A percentile compares a stretch with the other conserved stretches of the same genome.
Evolutionary conservation across 2,797 vertebrate species (phyloP).

Genomic region (Microhierax caerulescens): DNA sequence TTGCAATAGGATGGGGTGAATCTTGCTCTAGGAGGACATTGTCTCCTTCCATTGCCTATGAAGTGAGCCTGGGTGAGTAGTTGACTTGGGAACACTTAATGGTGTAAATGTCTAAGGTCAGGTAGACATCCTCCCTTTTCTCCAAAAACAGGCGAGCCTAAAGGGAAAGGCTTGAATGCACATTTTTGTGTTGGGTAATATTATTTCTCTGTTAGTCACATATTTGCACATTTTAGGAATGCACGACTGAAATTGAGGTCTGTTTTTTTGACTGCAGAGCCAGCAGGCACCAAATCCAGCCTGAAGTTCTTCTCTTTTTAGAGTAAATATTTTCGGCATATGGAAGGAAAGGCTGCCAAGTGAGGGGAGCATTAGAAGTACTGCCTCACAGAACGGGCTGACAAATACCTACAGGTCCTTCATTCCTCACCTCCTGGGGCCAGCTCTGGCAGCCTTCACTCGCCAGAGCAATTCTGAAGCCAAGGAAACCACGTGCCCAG

Average conservation of each 20-base stretch:
- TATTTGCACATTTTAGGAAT: neutral
- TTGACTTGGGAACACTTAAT: neutral
- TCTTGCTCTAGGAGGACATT: neutral
- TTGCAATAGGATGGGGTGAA: neutral
- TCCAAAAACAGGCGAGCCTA: neutral
- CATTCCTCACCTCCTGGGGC: neutral
- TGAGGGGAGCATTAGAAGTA: neutral
- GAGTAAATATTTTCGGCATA: conserved; percentile 29
- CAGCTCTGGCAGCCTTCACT: neutral
- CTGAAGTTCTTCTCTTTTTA: neutral
- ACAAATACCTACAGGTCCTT: neutral
- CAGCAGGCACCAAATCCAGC: conserved; percentile 21
- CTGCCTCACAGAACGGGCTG: neutral
- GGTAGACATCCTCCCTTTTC: neutral
- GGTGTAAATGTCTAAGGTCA: neutral
- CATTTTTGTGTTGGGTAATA: neutral
- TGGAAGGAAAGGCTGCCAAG: conserved; percentile 26
- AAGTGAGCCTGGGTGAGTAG: neutral
- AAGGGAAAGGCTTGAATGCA: neutral
- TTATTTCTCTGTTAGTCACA: neutral
- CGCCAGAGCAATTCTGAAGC: neutral
- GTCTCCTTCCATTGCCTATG: neutral
- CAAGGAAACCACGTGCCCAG: neutral
- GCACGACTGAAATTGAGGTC: neutral
- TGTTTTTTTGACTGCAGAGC: neutral